Evolutionary conservation across 2,797 vertebrate genomes (phyloP), one percentile per base, ranked within the genome.

Genomic region (Lacerta agilis): DNA sequence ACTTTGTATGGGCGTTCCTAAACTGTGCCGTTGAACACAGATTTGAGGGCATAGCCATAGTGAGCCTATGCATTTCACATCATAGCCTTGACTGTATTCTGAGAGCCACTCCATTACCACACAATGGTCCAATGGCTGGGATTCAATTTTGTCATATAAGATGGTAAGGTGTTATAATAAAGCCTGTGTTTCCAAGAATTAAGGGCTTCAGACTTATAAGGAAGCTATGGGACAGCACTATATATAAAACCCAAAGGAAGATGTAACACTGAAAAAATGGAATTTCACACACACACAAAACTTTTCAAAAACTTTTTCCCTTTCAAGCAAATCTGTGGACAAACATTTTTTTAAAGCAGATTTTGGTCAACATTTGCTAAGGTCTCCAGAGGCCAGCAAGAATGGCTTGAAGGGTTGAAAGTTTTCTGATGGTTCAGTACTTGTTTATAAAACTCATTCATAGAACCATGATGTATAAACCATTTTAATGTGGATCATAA

Each of bases 401-500:
- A 87, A 66, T 64, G 33, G 38, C 41, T 75, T 66, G 49, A 8
- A 43, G 49, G 15, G 36, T 55, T 71, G 75, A 45, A 61, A 45
- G n/a, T 85, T 55, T 75, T 81, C 45, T 5, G 5, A 36, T 76
- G 27, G n/a, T 9, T 2, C 11, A 58, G 90, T 94, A 91, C 4
- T 64, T 29, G 15, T 77, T 88, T 87, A 49, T 90, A 84, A 81
- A 88, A 89, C 43, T 90, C 85, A 4, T 27, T 86, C 1, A 88
- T 73, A 88, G 90, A 91, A 77, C 17, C 72, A 82, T 55, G 38
- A 29, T 61, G 5, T 38, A 79, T 85, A 85, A 80, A 82, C 2
- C 61, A 92, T 75, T 87, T 87, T 87, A 67, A 92, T 83, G 67
- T 82, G 45, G 72, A 71, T 90, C 33, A 66, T 1, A 11, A 84